Base-by-base conservation (phyloP, 2,888 invertebrate species). In the Eupelmus urozonus region DNA sequence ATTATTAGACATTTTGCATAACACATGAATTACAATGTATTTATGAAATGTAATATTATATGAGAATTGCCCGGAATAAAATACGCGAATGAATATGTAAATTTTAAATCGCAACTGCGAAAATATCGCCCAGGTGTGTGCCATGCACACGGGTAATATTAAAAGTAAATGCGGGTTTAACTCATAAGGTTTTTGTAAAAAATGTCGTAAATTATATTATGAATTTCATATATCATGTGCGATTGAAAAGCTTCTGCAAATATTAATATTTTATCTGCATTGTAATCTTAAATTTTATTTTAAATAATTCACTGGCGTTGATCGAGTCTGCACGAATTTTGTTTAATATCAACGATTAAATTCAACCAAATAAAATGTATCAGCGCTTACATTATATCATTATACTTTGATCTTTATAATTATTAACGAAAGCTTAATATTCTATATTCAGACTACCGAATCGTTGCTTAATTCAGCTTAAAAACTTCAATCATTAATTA, bases 81-180 rank as follows among this genome's bases (percentile, higher is more conserved):
- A 29, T 27, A 53, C 20, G n/a, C n/a, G 16, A 18, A 29, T 51
- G 27, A 65, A 65, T 49, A 49, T 62, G 62, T 18, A 62, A 40
- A 62, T 62, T 55, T 59, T 59, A 59, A 59, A 59, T 53, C 20
- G 20, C 53, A 18, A 53, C 4, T 53, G n/a, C n/a, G 55, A 59
- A 27, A 59, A 27, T n/a, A n/a, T n/a, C n/a, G n/a, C n/a, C n/a
- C n/a, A n/a, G n/a, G 59, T 20, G 11, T 53, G 16, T 45, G 45
- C 18, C 2, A 53, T 18, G 16, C 18, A 20, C 11, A 7, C 53
- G 11, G 53, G 3, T 20, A 53, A 53, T 53, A 49, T 49, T 49
- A 18, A 20, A 45, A 45, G 45, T 7, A 45, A 45, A 7, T 45
- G 45, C 2, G 13, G 4, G 13, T 45, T 45, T 45, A 45, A 45